These are phyloP conservation scores for Pectinophora gossypiella DNA, from an alignment of 1,140 invertebrate species.

Conservation along the genomic window DNA sequence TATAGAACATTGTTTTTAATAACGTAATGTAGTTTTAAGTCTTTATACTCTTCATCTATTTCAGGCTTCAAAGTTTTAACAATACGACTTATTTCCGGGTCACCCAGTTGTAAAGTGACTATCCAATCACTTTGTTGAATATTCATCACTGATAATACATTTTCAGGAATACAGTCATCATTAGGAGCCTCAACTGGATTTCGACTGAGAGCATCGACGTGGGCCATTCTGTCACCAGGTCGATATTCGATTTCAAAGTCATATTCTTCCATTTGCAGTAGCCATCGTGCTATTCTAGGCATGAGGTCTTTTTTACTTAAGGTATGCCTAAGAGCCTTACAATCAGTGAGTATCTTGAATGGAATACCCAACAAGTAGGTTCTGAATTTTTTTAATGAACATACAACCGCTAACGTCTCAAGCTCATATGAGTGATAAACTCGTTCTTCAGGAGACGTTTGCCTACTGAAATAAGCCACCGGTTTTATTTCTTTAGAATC, in stretches of 20 bases:
- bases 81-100: not conserved
- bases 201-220: slow-evolving; percentile 42
- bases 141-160: not conserved
- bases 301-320: not conserved
- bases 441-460: not conserved
- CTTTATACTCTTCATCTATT: not conserved
- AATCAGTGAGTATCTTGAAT: slow-evolving; percentile 3
- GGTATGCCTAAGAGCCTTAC: not conserved
- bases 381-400: slow-evolving; percentile 1
- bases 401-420: slow-evolving; percentile 1
- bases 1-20: not conserved
- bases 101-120: not conserved
- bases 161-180: slow-evolving; percentile 15
- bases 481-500: not conserved
- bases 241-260: slow-evolving; percentile 32
- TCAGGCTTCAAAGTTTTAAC: not conserved
- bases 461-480: not conserved
- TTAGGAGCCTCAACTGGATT: slow-evolving; percentile 10
- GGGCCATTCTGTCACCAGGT: slow-evolving; percentile 29
- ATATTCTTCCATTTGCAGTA: slow-evolving; percentile 22
- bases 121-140: not conserved
- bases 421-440: not conserved
- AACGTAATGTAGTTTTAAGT: not conserved
- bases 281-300: not conserved
- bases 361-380: not conserved